These are phyloP conservation scores for Mimas tiliae DNA, from an alignment of 2,888 invertebrate species.

Conservation along the genomic window DNA sequence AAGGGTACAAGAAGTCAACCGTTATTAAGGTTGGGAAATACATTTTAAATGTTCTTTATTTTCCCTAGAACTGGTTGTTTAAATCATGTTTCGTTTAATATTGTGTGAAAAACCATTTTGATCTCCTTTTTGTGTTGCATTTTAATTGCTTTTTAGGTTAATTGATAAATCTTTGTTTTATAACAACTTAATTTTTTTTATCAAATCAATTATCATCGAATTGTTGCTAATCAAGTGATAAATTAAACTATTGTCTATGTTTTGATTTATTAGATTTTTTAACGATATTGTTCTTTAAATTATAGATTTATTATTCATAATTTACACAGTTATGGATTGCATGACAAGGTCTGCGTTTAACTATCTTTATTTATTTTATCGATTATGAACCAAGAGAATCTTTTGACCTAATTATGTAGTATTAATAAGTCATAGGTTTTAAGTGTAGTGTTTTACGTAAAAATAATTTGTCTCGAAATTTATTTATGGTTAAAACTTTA, in stretches of 20 bases:
- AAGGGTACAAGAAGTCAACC: constrained; percentile 5
- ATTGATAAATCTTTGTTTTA: neutral
- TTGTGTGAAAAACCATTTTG: constrained; percentile 1
- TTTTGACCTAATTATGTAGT: too few species aligned
- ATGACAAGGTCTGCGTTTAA: too few species aligned
- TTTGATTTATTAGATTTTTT: too few species aligned
- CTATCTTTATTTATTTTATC: too few species aligned
- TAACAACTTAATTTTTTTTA: neutral
- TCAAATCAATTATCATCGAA: neutral
- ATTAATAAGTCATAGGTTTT: too few species aligned
- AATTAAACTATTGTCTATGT: neutral
- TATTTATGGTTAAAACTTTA: neutral
- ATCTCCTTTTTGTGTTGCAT: neutral
- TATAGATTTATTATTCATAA: too few species aligned
- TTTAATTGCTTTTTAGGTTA: constrained; percentile 9
- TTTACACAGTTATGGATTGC: too few species aligned
- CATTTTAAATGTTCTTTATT: constrained; percentile 9
- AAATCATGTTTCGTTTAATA: constrained; percentile 21
- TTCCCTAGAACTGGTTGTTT: constrained; percentile 2
- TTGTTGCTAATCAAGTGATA: neutral
- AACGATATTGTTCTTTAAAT: too few species aligned
- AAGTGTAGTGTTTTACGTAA: too few species aligned
- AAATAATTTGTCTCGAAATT: too few species aligned
- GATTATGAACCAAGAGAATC: too few species aligned
- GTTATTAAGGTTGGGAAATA: constrained; percentile 14